Base-by-base conservation (phyloP, 2,888 invertebrate genomes). In the Strigamia transsilvanica region DNA sequence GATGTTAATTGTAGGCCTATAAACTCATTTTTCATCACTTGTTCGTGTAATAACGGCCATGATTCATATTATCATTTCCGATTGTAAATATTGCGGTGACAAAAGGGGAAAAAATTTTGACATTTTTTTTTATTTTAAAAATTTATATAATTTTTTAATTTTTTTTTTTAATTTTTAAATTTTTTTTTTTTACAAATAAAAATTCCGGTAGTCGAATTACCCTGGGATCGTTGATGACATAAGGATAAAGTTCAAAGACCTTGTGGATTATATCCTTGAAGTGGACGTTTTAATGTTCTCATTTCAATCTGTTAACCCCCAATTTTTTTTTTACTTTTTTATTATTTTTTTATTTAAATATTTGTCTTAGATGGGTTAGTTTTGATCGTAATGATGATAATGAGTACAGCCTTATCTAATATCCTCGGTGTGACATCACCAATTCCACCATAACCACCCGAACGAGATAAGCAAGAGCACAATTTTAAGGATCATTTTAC, bases 171-270 rank as follows among this genome's bases (percentile, higher is more conserved):
- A 7, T 10, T 46, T 13, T 6, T 13, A 46, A 51, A 27, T 27
- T 51, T 51, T 3, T 51, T 6, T 51, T 9, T 15, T 51, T 51
- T 9, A 12, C 23, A 5, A 9, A 15, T 3, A 12, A 73, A 73
- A 32, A 73, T 73, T 15, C 73, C 73, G 73, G 73, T 73, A 73
- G 32, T 56, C 56, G 56, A 56, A 56, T 56, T 56, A 56, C 18
- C 13, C 73, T 32, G 12, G 32, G 15, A 32, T 32, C 32, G n/a
- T 73, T 32, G 32, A 73, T 73, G 73, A 73, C 73, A 32, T 73
- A 73, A 73, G 73, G 73, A 73, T 73, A 23, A 32, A 73, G 73
- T 73, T 73, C 73, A 73, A 73, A 73, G 73, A 73, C 73, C 73
- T 27, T 56, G 51, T 56, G 56, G 56, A 56, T 56, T 18, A 56